Conservation (phyloP, 2,797 vertebrate species). For the Smutsia gigantea region DNA sequence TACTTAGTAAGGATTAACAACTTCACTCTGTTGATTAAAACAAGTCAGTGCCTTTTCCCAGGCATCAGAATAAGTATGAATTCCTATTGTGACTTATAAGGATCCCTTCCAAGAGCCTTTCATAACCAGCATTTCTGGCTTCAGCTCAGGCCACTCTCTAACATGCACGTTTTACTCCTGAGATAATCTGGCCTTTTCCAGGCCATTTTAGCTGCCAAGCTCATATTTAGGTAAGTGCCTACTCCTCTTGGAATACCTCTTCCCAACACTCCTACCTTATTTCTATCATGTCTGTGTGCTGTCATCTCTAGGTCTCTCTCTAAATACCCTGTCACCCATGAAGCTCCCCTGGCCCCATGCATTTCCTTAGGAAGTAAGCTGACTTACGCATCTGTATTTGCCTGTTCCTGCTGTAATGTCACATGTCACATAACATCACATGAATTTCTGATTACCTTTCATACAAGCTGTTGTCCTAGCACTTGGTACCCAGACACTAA, state of each 20-base stretch:
- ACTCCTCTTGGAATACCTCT: not conserved
- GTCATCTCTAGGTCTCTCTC: not conserved
- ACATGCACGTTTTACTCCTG: not conserved
- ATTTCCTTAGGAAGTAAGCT: not conserved
- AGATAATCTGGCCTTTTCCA: not conserved
- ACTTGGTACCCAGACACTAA: not conserved
- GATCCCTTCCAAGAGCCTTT: not conserved
- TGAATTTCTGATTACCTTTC: not conserved
- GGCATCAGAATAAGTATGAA: not conserved
- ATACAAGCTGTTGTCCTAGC: not conserved
- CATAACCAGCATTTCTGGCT: not conserved
- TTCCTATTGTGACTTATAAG: not conserved
- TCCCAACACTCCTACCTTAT: not conserved
- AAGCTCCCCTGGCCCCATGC: not conserved
- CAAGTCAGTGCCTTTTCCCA: not conserved
- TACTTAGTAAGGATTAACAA: not conserved
- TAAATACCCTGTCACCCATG: not conserved
- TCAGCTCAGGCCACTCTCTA: not conserved
- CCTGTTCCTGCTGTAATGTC: too few species aligned
- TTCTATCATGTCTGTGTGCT: fast-evolving
- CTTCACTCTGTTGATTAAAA: not conserved
- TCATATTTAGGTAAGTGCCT: not conserved
- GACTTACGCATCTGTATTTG: not conserved
- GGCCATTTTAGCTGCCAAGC: not conserved
- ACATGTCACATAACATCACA: too few species aligned